These are phyloP conservation scores for Agrenia bidenticulata DNA, from an alignment of 2,888 invertebrate species.

Conservation along the genomic window DNA sequence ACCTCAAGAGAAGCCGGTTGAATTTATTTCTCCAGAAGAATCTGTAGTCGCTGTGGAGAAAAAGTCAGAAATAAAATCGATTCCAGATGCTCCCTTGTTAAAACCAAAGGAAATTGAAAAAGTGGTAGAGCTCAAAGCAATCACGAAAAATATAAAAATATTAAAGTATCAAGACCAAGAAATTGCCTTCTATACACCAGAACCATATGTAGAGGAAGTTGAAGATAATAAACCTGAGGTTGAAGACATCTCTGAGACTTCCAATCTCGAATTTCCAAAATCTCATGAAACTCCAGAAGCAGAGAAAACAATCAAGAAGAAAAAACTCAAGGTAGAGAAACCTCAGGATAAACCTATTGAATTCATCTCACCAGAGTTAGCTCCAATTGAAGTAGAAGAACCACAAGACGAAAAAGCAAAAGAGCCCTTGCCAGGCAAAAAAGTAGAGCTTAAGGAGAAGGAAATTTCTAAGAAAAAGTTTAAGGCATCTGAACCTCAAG, in stretches of 20 bases:
- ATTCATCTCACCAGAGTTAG: neutral
- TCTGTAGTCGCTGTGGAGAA: neutral
- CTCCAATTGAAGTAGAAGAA: neutral
- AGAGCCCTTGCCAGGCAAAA: too few relatives aligned
- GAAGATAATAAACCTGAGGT: too few relatives aligned
- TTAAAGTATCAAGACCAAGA: constrained; percentile 14
- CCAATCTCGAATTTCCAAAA: neutral
- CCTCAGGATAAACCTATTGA: neutral
- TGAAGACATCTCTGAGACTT: too few relatives aligned
- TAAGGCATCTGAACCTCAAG: constrained; percentile 44
- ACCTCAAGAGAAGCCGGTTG: neutral
- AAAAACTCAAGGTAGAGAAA: neutral
- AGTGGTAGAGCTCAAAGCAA: too few relatives aligned
- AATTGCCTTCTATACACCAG: constrained; percentile 3
- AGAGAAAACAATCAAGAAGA: neutral
- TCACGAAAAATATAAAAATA: constrained; percentile 29
- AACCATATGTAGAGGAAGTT: neutral
- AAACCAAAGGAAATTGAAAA: neutral
- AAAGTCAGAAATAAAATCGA: neutral
- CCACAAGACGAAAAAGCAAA: constrained; percentile 11
- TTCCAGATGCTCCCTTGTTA: neutral
- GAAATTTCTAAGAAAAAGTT: too few relatives aligned
- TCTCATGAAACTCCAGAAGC: neutral
- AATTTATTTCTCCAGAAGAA: constrained; percentile 7
- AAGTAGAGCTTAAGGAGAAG: too few relatives aligned